These are phyloP conservation scores for Gallinago undulata DNA, from an alignment of 2,113 vertebrate genomes.

Conservation along the genomic window DNA sequence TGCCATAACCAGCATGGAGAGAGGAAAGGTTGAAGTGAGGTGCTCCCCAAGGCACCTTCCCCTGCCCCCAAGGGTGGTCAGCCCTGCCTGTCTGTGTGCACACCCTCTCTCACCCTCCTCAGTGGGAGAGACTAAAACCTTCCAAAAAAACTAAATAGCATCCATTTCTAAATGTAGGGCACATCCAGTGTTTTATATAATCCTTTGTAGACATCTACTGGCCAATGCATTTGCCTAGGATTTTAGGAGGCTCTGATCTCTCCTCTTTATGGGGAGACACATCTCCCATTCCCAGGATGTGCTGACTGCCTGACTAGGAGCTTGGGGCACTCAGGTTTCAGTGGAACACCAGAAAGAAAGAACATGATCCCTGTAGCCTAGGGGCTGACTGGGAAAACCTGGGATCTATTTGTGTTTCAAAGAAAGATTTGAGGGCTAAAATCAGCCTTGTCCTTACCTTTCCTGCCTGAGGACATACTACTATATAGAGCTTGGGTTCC, in stretches of 20 bases:
- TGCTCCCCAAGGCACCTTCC: not conserved
- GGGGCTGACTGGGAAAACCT: not conserved
- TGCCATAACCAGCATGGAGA: not conserved
- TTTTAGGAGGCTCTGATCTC: not conserved
- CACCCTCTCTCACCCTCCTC: fast-evolving
- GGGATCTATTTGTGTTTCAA: not conserved
- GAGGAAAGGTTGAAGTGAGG: not conserved
- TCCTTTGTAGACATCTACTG: not conserved
- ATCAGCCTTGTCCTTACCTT: not conserved
- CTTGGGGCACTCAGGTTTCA: not conserved
- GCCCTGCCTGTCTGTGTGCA: not conserved
- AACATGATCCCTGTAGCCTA: not conserved
- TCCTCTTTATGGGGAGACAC: not conserved
- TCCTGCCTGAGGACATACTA: not conserved
- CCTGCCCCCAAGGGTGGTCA: fast-evolving
- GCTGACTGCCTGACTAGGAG: not conserved
- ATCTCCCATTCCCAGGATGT: not conserved
- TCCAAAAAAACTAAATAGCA: not conserved
- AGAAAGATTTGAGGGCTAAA: not conserved
- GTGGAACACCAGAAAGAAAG: not conserved
- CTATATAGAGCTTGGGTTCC: not conserved
- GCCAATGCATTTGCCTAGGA: not conserved
- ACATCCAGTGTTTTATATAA: not conserved
- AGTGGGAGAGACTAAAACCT: not conserved
- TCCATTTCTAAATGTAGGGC: not conserved